Evolutionary conservation across 2,888 invertebrate species (phyloP), one percentile per base, ranked within the genome.

Genomic region (Chymomyza procnemis): DNA sequence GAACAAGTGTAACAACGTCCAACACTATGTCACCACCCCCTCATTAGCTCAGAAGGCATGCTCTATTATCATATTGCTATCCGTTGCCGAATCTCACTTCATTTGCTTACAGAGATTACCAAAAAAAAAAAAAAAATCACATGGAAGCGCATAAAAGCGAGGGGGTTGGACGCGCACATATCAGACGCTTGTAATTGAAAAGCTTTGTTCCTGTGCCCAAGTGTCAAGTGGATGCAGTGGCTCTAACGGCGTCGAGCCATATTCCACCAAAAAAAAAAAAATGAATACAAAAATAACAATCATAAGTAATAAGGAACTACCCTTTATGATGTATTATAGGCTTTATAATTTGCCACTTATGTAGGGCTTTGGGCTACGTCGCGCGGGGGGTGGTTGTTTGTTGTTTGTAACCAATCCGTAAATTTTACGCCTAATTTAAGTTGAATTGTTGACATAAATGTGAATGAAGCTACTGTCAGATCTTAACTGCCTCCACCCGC

Each of bases 401-500:
- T 54, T 54, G 75, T 73, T 72, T 87, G 75, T 78, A 74, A 73
- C 75, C 85, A 88, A 87, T 89, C 87, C 80, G 83, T 78, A 74
- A 78, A 88, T 89, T 89, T 89, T 80, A 89, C 82, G 88, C 84
- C 87, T 89, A 89, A 89, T 89, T 89, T 89, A 86, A 85, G 84
- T 76, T 79, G 82, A 88, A 89, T 89, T 88, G 90, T 84, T 83
- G 82, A 77, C 75, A 78, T 78, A 83, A 86, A 86, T 69, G 54
- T 66, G 60, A 22, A 4, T 59, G n/a, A 46, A 64, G 16, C 56
- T 59, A 59, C 26, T 16, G 21, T 14, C 46, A 14, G 12, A 22
- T 56, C 48, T 16, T 19, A 19, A 14, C 26, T n/a, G n/a, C 21
- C 30, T 16, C 18, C 34, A 3, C 14, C 19, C 2, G 55, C 55